phyloP scores from a whole-genome alignment of 2,888 invertebrate species.

The Rhamnusium bicolor region DNA sequence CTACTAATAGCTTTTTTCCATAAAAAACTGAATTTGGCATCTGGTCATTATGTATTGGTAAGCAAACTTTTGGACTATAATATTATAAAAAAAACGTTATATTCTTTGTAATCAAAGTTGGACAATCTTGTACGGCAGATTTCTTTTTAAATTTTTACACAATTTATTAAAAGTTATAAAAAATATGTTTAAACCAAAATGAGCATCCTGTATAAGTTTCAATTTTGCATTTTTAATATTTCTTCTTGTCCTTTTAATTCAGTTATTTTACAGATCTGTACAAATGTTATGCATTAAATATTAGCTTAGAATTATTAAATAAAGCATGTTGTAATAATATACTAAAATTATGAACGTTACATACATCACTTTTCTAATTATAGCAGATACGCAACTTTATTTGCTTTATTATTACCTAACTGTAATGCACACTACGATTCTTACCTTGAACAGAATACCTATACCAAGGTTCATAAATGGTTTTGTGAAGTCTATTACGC shows the following conservation, averaged over 20 bases:
- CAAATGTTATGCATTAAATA: not conserved
- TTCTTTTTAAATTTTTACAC: too few relatives aligned
- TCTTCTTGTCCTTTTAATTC: too few relatives aligned
- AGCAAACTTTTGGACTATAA: too few relatives aligned
- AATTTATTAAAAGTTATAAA: too few relatives aligned
- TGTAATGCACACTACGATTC: conserved; percentile 44
- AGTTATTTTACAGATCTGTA: not conserved
- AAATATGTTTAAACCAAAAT: not conserved
- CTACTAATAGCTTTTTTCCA: too few relatives aligned
- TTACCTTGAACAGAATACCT: conserved; percentile 94
- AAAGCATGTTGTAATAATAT: not conserved
- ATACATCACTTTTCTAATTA: not conserved
- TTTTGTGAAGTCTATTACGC: conserved; percentile 97
- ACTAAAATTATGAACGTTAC: not conserved
- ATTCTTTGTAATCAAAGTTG: too few relatives aligned
- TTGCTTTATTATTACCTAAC: not conserved
- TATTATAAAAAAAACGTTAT: too few relatives aligned
- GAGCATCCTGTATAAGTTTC: conserved; percentile 8
- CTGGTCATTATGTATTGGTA: too few relatives aligned
- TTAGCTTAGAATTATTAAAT: not conserved
- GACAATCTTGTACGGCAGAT: too few relatives aligned
- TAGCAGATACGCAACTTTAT: not conserved
- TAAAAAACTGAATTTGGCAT: too few relatives aligned
- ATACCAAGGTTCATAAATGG: conserved; percentile 99
- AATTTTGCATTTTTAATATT: not conserved